Conservation (phyloP, 2,888 invertebrate species). For the Oxytorus armatus region DNA sequence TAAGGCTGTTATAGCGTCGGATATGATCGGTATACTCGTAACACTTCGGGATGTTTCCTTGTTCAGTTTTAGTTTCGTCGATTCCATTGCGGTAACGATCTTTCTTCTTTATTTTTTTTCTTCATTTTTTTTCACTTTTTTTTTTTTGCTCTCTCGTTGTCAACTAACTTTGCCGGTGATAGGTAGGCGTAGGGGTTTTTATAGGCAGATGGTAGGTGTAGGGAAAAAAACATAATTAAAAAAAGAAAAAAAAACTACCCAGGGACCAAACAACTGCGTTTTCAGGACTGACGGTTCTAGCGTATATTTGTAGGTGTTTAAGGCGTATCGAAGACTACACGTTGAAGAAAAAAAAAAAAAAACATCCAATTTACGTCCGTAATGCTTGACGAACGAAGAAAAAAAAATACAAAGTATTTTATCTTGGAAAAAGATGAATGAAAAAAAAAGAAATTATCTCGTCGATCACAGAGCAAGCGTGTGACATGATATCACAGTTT, state of each 20-base stretch:
- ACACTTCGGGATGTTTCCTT: constrained; percentile 66
- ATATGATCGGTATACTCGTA: constrained; percentile 11
- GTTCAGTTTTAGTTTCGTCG: constrained; percentile 52
- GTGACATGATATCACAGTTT: not conserved
- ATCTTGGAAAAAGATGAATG: not conserved
- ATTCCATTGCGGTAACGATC: constrained; percentile 50
- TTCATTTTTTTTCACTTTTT: not conserved
- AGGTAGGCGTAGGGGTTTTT: constrained; percentile 70
- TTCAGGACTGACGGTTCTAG: constrained; percentile 82
- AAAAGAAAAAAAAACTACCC: constrained; percentile 69
- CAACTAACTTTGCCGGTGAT: constrained; percentile 72
- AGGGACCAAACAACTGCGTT: constrained; percentile 81
- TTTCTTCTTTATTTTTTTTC: constrained; percentile 33
- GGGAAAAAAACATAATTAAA: constrained; percentile 69
- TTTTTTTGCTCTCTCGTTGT: constrained; percentile 29
- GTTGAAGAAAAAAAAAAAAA: too few species aligned
- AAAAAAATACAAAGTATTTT: not conserved
- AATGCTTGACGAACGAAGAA: not conserved
- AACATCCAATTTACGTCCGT: constrained; percentile 39
- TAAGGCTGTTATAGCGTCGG: too few species aligned
- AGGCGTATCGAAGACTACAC: constrained; percentile 72
- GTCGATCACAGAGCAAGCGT: not conserved
- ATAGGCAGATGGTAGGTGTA: constrained; percentile 71
- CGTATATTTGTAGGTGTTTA: constrained; percentile 80
- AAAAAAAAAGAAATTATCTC: constrained; percentile 20